Evolutionary conservation across 2,888 invertebrate genomes (phyloP).

Genomic region (Perithous albicinctus): DNA sequence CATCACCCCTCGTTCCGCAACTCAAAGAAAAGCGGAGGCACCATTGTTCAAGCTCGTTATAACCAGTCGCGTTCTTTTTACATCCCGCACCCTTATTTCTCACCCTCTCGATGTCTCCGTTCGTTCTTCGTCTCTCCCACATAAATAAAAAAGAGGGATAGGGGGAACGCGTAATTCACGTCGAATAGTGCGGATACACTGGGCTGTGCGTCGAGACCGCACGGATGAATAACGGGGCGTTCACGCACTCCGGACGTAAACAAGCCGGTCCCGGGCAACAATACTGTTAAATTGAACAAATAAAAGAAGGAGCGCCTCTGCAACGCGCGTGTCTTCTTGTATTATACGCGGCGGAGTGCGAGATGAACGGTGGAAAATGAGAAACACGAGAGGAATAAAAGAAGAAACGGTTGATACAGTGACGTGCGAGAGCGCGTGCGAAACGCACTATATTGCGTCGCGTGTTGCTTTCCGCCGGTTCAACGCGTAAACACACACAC

Average conservation of each 20-base stretch:
- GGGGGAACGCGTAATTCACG: slow-evolving; percentile 6
- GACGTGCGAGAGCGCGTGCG: slow-evolving; percentile 46
- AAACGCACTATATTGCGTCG: slow-evolving; percentile 67
- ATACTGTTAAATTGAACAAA: slow-evolving; percentile 81
- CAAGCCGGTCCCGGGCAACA: slow-evolving; percentile 70
- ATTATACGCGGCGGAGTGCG: slow-evolving; percentile 1
- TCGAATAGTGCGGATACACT: slow-evolving; percentile 21
- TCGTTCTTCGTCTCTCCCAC: neutral
- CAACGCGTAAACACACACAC: slow-evolving; percentile 73
- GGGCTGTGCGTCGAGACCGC: slow-evolving; percentile 21
- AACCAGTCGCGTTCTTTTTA: slow-evolving; percentile 12
- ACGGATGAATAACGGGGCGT: slow-evolving; percentile 46
- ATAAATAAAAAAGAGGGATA: neutral
- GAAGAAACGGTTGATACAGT: slow-evolving; percentile 27
- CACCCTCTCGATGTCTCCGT: neutral
- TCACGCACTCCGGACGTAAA: slow-evolving; percentile 62
- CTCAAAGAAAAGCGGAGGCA: neutral
- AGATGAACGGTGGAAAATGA: neutral
- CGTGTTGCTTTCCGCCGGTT: slow-evolving; percentile 70
- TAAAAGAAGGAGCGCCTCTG: slow-evolving; percentile 64
- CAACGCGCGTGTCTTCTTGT: slow-evolving; percentile 13
- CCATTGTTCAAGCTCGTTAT: neutral
- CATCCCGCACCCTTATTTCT: slow-evolving; percentile 5
- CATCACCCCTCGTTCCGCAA: slow-evolving; percentile 33
- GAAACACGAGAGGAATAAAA: slow-evolving; percentile 3